A percentile compares a stretch with the other conserved stretches of the same genome.
Conservation (phyloP, 2,888 invertebrate species). For the Deroplatys truncata region DNA sequence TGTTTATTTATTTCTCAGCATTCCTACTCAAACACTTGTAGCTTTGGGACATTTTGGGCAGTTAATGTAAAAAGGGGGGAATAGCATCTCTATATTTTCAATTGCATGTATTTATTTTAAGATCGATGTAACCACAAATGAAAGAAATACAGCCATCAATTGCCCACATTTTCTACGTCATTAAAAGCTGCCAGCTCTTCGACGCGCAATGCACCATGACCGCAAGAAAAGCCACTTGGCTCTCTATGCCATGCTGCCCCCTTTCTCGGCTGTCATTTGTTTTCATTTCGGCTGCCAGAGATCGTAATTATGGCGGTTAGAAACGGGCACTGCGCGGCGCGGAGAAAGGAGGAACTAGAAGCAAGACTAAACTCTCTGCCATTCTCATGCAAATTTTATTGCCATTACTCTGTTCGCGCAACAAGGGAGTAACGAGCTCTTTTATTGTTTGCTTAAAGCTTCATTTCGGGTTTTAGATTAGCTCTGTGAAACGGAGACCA, state of each 20-base stretch:
- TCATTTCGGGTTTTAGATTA: no score
- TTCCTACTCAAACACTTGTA: no score
- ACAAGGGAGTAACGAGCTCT: not conserved
- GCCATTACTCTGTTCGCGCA: not conserved
- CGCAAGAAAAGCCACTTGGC: not conserved
- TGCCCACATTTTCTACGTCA: not conserved
- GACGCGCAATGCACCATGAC: not conserved
- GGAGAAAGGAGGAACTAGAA: not conserved
- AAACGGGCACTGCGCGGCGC: no score
- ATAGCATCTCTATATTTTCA: no score
- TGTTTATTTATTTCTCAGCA: no score
- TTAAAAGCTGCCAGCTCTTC: not conserved
- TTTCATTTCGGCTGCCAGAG: not conserved
- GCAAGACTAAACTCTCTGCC: not conserved
- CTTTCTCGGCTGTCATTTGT: not conserved
- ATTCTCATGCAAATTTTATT: not conserved
- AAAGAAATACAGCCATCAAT: not conserved
- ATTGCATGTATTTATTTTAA: not conserved
- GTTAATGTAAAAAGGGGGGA: no score
- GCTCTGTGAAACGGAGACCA: no score
- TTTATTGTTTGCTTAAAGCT: not conserved
- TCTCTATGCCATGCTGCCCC: not conserved
- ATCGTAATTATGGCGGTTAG: not conserved
- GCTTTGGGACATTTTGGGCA: no score
- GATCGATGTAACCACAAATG: not conserved